These are phyloP conservation scores for Zonotrichia albicollis DNA, from an alignment of 2,797 vertebrate species.

Conservation along the genomic window DNA sequence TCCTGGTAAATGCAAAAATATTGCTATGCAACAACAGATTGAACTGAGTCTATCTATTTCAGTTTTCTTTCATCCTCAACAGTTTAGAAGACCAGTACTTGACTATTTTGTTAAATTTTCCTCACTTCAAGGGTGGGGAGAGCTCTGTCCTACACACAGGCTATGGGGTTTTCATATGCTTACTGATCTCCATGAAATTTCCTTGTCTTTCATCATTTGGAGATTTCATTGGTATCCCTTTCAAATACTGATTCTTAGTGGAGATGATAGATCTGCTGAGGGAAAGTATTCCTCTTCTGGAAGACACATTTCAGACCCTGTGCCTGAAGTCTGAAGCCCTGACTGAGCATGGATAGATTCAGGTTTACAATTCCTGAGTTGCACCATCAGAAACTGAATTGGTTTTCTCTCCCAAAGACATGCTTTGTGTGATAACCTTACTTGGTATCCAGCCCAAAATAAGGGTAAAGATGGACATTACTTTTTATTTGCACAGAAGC, in stretches of 20 bases:
- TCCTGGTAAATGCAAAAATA: slow-evolving; percentile 30
- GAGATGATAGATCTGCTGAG: not conserved
- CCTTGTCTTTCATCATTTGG: not conserved
- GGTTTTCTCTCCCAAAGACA: not conserved
- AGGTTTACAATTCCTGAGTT: not conserved
- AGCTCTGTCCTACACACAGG: not conserved
- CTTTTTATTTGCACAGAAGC: not conserved
- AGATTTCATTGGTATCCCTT: not conserved
- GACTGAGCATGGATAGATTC: not conserved
- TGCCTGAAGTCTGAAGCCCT: not conserved
- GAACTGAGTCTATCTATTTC: not conserved
- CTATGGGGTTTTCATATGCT: not conserved
- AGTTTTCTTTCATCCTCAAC: not conserved
- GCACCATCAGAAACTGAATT: not conserved
- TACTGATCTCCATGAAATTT: not conserved
- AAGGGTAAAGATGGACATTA: not conserved
- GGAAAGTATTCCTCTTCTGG: not conserved
- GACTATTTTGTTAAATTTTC: not conserved
- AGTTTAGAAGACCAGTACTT: not conserved
- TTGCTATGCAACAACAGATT: slow-evolving; percentile 51
- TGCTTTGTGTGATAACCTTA: not conserved
- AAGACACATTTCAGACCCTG: not conserved
- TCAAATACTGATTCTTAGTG: not conserved
- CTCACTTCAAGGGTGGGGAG: not conserved
- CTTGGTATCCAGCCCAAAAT: not conserved